Conservation (phyloP, 2,888 invertebrate genomes). For the Diogma glabrata region DNA sequence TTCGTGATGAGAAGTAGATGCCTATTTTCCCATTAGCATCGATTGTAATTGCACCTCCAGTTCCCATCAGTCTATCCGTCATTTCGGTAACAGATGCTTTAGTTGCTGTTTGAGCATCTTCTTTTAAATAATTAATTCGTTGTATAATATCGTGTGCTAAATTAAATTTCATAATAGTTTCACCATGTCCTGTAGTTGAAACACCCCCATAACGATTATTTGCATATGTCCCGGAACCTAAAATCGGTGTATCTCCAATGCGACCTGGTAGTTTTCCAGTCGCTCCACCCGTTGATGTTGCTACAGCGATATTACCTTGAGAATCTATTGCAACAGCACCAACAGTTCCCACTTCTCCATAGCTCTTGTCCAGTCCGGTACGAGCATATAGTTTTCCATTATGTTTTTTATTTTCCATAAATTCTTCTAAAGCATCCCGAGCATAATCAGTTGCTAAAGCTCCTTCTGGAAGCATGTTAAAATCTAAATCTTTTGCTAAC, state of each 20-base stretch:
- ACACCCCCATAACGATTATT: conserved; percentile 62
- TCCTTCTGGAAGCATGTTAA: conserved; percentile 48
- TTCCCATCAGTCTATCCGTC: conserved; percentile 55
- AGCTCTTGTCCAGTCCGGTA: conserved; percentile 45
- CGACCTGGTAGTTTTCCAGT: conserved; percentile 68
- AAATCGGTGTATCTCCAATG: conserved; percentile 63
- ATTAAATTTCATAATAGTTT: conserved; percentile 67
- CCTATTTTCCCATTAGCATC: conserved; percentile 55
- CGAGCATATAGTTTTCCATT: conserved; percentile 37
- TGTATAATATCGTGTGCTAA: conserved; percentile 60
- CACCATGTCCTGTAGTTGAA: conserved; percentile 75
- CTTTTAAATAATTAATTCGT: conserved; percentile 45
- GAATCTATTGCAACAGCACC: conserved; percentile 72
- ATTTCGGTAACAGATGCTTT: conserved; percentile 48
- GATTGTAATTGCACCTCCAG: conserved; percentile 65
- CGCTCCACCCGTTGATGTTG: conserved; percentile 77
- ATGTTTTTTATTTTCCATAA: conserved; percentile 32
- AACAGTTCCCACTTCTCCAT: conserved; percentile 63
- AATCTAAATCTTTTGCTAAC: conserved; percentile 49
- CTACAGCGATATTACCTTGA: conserved; percentile 63
- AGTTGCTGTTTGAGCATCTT: conserved; percentile 50
- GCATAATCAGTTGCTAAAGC: conserved; percentile 56
- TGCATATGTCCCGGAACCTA: conserved; percentile 66
- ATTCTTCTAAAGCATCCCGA: conserved; percentile 46
- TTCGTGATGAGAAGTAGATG: conserved; percentile 51